A percentile compares a stretch with the other conserved stretches of the same genome.
Conservation (phyloP, 2,888 invertebrate genomes). For the Anarsia innoxiella region DNA sequence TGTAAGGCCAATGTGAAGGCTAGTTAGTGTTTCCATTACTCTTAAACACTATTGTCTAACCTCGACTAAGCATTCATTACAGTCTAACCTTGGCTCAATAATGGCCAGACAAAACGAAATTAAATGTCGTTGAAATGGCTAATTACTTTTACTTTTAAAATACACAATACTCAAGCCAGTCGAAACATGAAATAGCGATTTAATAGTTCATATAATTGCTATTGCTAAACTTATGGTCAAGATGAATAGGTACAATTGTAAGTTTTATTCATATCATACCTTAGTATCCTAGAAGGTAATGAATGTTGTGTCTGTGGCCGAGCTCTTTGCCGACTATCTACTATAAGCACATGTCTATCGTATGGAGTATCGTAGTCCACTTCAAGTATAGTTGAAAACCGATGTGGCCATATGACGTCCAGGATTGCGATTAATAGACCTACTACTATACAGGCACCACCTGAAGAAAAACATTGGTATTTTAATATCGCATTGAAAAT, state of each 20-base stretch:
- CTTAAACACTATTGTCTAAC: conserved; percentile 3
- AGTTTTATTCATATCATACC: too few relatives aligned
- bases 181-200: too few relatives aligned
- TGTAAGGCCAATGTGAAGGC: conserved; percentile 3
- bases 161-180: too few relatives aligned
- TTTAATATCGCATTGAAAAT: too few relatives aligned
- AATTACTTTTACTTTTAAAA: too few relatives aligned
- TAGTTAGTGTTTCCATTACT: conserved; percentile 6
- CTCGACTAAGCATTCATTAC: neutral
- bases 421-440: conserved; percentile 88
- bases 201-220: too few relatives aligned
- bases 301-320: conserved; percentile 58
- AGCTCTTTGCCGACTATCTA: conserved; percentile 80
- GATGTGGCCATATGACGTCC: conserved; percentile 88
- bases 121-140: too few relatives aligned
- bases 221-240: too few relatives aligned
- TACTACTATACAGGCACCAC: conserved; percentile 83
- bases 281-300: conserved; percentile 78
- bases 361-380: conserved; percentile 96
- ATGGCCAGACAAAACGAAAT: too few relatives aligned
- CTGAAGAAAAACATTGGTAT: too few relatives aligned
- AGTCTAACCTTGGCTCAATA: conserved; percentile 1
- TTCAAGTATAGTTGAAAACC: conserved; percentile 92
- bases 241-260: too few relatives aligned
- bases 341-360: conserved; percentile 92